A percentile compares a stretch with the other conserved stretches of the same genome.
phyloP scores from a whole-genome alignment of 2,888 invertebrate genomes.

The Auanema sp. region DNA sequence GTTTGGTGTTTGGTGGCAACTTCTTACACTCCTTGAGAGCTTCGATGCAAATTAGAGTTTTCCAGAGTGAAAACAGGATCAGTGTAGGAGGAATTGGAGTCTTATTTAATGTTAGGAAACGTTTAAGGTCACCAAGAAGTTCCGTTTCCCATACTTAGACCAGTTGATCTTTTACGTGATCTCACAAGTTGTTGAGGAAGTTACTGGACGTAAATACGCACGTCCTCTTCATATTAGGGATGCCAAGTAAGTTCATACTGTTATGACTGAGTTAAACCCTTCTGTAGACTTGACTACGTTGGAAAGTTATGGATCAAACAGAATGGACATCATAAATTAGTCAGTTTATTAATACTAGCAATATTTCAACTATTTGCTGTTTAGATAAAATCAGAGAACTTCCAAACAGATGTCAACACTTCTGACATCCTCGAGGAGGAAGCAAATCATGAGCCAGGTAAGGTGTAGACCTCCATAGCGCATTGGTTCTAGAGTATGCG shows the following conservation, averaged over 20 bases:
- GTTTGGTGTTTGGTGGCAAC: conserved; percentile 95
- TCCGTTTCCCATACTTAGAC: conserved; percentile 95
- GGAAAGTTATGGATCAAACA: conserved; percentile 33
- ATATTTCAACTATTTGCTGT: no score
- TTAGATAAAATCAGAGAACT: not conserved
- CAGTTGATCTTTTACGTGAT: conserved; percentile 93
- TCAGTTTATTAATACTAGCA: conserved; percentile 2
- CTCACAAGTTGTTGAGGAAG: conserved; percentile 42
- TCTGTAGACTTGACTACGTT: conserved; percentile 28
- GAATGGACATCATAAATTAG: conserved; percentile 21
- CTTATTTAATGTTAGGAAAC: not conserved
- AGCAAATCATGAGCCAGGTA: conserved; percentile 1
- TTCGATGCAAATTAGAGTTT: conserved; percentile 91
- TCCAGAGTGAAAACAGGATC: conserved; percentile 89
- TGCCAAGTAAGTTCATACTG: not conserved
- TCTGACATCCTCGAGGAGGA: not conserved
- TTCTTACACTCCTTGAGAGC: conserved; percentile 94
- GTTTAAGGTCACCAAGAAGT: conserved; percentile 87
- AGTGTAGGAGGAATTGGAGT: conserved; percentile 71
- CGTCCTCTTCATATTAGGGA: conserved; percentile 21
- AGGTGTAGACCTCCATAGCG: not conserved
- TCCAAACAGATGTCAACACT: not conserved
- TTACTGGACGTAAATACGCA: conserved; percentile 41
- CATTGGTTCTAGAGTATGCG: not conserved
- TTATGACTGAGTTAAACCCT: not conserved